Conservation (phyloP, 92 coral and sea anemone genomes). For the Palythoa caribaeorum region DNA sequence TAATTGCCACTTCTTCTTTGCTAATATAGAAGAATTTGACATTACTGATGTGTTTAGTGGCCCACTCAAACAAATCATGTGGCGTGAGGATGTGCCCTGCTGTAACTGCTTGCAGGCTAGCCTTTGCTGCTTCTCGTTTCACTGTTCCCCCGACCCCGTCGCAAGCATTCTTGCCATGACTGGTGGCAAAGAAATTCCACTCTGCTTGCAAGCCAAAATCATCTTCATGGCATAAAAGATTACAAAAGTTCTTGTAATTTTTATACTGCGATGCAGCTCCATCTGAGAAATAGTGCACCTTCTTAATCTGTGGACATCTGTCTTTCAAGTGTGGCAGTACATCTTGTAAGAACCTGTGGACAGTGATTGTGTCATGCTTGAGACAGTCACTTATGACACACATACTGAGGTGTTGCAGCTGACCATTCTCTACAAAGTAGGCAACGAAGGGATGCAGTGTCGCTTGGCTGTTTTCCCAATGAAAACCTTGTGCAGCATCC, state of each 20-base stretch:
- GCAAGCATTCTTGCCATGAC: constrained; percentile 10
- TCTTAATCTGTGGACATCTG: constrained; percentile 23
- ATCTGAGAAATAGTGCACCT: constrained; percentile 39
- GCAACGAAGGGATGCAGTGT: background rate
- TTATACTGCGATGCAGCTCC: constrained; percentile 43
- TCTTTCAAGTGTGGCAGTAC: constrained; percentile 31
- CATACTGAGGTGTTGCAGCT: constrained; percentile 5
- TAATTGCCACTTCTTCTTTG: constrained; percentile 25
- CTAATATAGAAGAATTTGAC: constrained; percentile 7
- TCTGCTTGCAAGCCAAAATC: constrained; percentile 19
- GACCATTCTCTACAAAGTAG: constrained; percentile 4
- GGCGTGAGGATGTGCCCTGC: constrained; percentile 21
- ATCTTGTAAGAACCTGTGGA: background rate
- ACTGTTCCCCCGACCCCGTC: constrained; percentile 35
- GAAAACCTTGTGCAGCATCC: background rate
- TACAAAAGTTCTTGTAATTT: constrained; percentile 29
- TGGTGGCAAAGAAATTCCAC: constrained; percentile 43
- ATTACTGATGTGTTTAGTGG: constrained; percentile 1
- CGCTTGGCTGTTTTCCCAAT: background rate
- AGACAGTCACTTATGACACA: constrained; percentile 4
- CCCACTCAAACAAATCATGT: constrained; percentile 11
- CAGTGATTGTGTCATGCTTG: constrained; percentile 14
- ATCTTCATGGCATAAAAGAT: constrained; percentile 7
- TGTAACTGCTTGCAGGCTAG: constrained; percentile 24
- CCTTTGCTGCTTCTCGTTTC: constrained; percentile 31